Evolutionary conservation across 2,888 invertebrate species (phyloP).

Genomic region (Phaedon cochleariae): DNA sequence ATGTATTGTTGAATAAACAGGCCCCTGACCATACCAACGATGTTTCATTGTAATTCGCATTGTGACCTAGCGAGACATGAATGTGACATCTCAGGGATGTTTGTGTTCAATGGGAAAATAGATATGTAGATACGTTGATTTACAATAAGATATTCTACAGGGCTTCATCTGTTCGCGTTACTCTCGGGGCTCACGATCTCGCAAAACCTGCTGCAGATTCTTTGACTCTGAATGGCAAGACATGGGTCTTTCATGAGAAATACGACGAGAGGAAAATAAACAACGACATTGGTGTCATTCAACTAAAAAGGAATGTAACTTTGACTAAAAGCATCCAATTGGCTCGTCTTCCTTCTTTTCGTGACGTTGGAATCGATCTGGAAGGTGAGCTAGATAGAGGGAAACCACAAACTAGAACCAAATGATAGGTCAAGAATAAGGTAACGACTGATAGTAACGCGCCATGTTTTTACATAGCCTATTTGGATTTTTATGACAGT

Average conservation of each 20-base stretch:
- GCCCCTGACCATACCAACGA: too few species aligned
- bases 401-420: too few species aligned
- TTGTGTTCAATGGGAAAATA: too few species aligned
- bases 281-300: conserved; percentile 19
- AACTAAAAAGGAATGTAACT: not conserved
- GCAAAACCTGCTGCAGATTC: not conserved
- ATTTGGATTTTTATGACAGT: too few species aligned
- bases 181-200: conserved; percentile 10
- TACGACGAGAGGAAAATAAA: conserved; percentile 2
- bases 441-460: too few species aligned
- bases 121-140: too few species aligned
- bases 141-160: not conserved
- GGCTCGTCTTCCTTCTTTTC: not conserved
- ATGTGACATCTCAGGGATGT: too few species aligned
- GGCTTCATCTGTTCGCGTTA: not conserved
- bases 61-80: too few species aligned
- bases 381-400: not conserved
- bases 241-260: conserved; percentile 1
- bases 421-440: too few species aligned
- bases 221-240: conserved; percentile 4
- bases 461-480: too few species aligned
- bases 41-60: too few species aligned
- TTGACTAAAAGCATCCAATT: not conserved
- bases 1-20: too few species aligned
- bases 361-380: conserved; percentile 4